Percentiles rank a stretch among this genome's conserved stretches.
These are phyloP conservation scores for Phodopus roborovskii DNA, from an alignment of 2,113 vertebrate genomes.

Conservation along the genomic window DNA sequence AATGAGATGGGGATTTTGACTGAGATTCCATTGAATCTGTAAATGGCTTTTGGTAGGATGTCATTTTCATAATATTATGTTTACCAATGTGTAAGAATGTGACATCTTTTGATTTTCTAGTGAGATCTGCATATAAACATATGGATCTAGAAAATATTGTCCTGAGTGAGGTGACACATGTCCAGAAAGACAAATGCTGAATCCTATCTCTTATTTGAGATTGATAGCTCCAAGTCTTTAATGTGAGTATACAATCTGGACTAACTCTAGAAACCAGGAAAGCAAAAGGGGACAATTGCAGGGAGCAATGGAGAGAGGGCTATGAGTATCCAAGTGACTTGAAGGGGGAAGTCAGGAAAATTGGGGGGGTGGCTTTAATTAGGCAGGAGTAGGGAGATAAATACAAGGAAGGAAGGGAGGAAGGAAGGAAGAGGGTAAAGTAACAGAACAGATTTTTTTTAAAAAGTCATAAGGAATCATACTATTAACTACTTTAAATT, in stretches of 20 bases:
- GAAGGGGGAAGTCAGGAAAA: not conserved
- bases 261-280: not conserved
- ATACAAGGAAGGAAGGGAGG: not conserved
- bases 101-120: not conserved
- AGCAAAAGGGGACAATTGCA: not conserved
- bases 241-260: not conserved
- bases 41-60: not conserved
- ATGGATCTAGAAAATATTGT: not conserved
- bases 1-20: not conserved
- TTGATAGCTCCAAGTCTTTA: not conserved
- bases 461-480: not conserved
- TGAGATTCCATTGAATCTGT: not conserved
- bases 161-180: not conserved
- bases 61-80: not conserved
- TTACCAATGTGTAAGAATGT: not conserved
- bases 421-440: not conserved
- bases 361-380: not conserved
- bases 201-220: not conserved
- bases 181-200: not conserved
- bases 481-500: not conserved
- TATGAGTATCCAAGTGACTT: not conserved
- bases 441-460: not conserved
- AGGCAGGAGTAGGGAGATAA: not conserved
- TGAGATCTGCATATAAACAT: not conserved
- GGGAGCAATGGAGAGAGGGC: not conserved